phyloP scores from a whole-genome alignment of 2,888 invertebrate genomes.

The Griposia aprilina region DNA sequence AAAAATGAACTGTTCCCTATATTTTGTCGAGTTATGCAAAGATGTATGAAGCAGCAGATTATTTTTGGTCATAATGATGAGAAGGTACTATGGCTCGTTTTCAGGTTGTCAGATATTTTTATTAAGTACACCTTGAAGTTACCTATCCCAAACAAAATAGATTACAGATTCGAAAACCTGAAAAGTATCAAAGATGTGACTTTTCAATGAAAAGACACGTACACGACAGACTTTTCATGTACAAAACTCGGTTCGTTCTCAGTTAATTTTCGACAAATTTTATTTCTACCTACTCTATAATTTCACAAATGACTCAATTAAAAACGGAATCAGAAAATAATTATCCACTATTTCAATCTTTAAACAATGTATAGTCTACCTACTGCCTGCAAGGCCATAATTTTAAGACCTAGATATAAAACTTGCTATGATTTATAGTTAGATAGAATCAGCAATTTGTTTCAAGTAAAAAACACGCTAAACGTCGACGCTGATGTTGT shows the following conservation, averaged over 20 bases:
- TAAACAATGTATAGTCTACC: background rate
- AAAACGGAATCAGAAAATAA: background rate
- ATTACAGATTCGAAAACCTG: no score
- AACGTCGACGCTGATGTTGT: conserved; percentile 58
- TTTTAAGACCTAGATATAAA: conserved; percentile 23
- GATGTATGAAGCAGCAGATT: no score
- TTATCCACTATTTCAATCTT: conserved; percentile 15
- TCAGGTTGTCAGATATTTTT: no score
- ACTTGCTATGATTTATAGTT: conserved; percentile 50
- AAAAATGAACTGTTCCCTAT: no score
- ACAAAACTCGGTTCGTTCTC: no score
- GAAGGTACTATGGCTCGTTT: background rate
- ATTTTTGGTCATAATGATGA: no score
- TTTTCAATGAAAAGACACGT: no score
- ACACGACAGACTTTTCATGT: no score
- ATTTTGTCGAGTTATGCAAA: no score
- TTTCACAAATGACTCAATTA: background rate
- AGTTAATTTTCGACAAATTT: no score
- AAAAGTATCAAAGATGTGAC: background rate
- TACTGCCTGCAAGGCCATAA: conserved; percentile 3
- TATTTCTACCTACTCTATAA: background rate
- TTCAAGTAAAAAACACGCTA: conserved; percentile 52
- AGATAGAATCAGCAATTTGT: conserved; percentile 62
- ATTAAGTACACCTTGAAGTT: no score
- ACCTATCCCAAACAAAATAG: no score